Base-by-base conservation (phyloP, 2,113 vertebrate species). In the Ptyas mucosa region DNA sequence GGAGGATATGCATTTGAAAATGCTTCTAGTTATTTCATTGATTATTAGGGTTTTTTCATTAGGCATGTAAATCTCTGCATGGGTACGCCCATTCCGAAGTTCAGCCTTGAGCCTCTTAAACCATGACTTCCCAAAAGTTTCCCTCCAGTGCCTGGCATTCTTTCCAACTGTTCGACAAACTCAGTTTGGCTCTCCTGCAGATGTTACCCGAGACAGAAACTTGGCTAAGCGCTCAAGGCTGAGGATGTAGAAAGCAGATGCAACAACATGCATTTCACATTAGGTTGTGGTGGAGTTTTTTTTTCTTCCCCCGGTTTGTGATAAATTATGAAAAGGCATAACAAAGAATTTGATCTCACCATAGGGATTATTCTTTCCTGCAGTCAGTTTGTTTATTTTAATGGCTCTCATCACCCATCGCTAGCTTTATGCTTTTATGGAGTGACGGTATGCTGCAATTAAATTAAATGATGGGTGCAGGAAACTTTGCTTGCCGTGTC, bases 261-360 rank as follows among this genome's bases (percentile, higher is more conserved):
- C 69, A 89, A 86, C 89, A 0, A 9, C 26, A 4, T 57, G 69
- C 0, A 9, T 49, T 94, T 20, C 8, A 53, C 11, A 53, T 53
- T 53, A 53, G 52, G 52, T 53, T 53, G 52, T 15, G 12, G 52
- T 2, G 52, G 0, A 1, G 52, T 12, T 12, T 2, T 4, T 1
- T 18, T 1, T 5, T 0, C 54, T 1, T 54, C 24, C 21, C 53
- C 51, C 0, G 5, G 9, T 34, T 89, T 0, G 8, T 75, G 94
- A 49, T 91, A 53, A 55, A 69, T 6, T 58, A 57, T 85, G 92
- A 91, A 3, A 11, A 34, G 2, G 7, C 29, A 87, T 15, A 95
- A 95, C 85, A 8, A 94, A 1, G 39, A 5, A 89, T 93, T 54
- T 94, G 52, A 75, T 43, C 91, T 93, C 53, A 85, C 51, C 90